Conservation (phyloP, 1,140 invertebrate genomes). For the Cardiocondyla obscurior region DNA sequence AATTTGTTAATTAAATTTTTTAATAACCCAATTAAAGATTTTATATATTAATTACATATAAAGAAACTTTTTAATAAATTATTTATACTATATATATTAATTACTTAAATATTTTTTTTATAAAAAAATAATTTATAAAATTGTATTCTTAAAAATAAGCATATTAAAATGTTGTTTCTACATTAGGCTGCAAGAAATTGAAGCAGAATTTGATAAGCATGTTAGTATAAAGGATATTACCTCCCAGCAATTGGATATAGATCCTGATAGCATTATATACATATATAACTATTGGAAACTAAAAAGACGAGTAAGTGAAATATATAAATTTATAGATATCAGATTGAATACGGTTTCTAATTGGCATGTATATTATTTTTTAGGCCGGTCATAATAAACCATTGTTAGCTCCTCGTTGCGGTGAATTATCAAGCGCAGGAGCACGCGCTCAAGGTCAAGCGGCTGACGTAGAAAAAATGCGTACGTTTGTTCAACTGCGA, state of each 20-base stretch:
- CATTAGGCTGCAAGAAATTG: constrained; percentile 93
- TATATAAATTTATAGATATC: not conserved
- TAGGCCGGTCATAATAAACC: constrained; percentile 93
- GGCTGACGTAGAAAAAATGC: constrained; percentile 95
- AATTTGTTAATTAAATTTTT: not conserved
- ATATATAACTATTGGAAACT: constrained; percentile 98
- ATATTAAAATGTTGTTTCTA: constrained; percentile 44
- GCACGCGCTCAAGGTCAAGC: constrained; percentile 90
- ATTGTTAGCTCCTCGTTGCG: constrained; percentile 92
- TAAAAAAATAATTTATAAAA: not conserved
- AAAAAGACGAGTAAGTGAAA: constrained; percentile 88
- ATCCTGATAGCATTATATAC: constrained; percentile 91
- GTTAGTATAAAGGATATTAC: constrained; percentile 93
- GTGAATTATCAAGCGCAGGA: constrained; percentile 86
- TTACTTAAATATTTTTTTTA: not conserved
- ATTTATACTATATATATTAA: not conserved
- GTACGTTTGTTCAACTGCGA: constrained; percentile 96
- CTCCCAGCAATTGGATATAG: constrained; percentile 90
- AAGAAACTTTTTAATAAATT: not conserved
- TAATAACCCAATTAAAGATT: constrained; percentile 2
- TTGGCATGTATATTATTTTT: constrained; percentile 47
- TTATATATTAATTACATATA: not conserved
- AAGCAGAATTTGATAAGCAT: constrained; percentile 96
- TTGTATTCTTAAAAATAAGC: not conserved
- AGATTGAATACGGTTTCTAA: not conserved